Percentiles rank a stretch among this genome's conserved stretches.
These are phyloP conservation scores for Aethes cnicana DNA, from an alignment of 2,888 invertebrate genomes.

Conservation along the genomic window DNA sequence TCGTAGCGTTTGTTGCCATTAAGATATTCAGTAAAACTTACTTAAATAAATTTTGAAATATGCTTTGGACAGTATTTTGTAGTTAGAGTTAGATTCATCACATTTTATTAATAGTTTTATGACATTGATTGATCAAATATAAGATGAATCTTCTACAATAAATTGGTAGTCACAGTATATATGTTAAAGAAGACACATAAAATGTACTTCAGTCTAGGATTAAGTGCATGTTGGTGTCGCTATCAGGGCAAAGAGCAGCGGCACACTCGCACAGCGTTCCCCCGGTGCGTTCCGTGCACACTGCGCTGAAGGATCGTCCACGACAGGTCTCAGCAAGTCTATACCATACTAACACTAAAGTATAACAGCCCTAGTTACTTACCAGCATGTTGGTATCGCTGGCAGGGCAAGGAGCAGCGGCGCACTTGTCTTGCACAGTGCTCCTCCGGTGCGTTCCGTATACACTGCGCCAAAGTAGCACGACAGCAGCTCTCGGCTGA, in stretches of 20 bases:
- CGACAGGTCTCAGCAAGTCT: constrained; percentile 87
- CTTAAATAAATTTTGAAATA: no score
- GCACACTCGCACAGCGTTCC: constrained; percentile 90
- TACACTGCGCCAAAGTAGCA: constrained; percentile 94
- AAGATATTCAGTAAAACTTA: no score
- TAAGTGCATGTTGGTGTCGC: constrained; percentile 74
- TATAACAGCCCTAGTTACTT: constrained; percentile 39
- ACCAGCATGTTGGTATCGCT: constrained; percentile 77
- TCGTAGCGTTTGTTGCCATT: constrained; percentile 8
- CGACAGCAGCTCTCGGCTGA: constrained; percentile 87
- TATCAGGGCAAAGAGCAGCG: constrained; percentile 76
- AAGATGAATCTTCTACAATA: no score
- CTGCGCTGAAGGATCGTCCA: constrained; percentile 93
- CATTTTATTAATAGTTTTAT: no score
- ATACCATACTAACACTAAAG: constrained; percentile 81
- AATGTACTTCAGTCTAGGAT: no score
- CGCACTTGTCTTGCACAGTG: constrained; percentile 91
- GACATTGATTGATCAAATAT: no score
- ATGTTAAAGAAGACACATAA: no score
- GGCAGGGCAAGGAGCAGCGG: constrained; percentile 78
- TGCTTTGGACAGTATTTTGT: no score
- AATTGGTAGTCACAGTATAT: no score
- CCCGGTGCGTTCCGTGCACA: constrained; percentile 88
- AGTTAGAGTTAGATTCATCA: no score
- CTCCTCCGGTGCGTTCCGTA: constrained; percentile 86